phyloP scores from a whole-genome alignment of 2,113 vertebrate genomes.

The Thymallus thymallus region DNA sequence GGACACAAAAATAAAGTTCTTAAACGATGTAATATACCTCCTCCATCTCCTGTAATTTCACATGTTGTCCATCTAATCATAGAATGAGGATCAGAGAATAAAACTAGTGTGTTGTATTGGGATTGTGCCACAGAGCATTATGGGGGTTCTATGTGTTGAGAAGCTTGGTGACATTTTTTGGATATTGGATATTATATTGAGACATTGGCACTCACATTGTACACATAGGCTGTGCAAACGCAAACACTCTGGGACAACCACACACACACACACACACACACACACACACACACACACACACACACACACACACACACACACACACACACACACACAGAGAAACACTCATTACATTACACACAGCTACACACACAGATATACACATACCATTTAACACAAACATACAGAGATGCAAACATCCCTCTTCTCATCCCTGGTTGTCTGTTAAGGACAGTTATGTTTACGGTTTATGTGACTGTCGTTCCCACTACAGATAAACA shows the following conservation, averaged over 20 bases:
- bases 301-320: slow-evolving; percentile 11
- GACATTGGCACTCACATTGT: background rate
- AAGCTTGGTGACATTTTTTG: too few species aligned
- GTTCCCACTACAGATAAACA: slow-evolving; percentile 24
- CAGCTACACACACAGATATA: background rate
- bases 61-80: too few species aligned
- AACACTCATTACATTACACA: background rate
- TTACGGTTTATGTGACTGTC: slow-evolving; percentile 21
- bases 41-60: too few species aligned
- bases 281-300: slow-evolving; percentile 33
- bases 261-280: slow-evolving; percentile 22
- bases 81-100: too few species aligned
- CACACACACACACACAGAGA: slow-evolving; percentile 36
- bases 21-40: too few species aligned
- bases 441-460: slow-evolving; percentile 15
- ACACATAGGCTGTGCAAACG: background rate
- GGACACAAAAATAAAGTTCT: too few species aligned
- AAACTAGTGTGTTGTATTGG: too few species aligned
- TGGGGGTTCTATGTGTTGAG: too few species aligned
- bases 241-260: background rate
- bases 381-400: background rate
- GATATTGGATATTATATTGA: too few species aligned
- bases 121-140: too few species aligned
- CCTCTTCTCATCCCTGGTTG: slow-evolving; percentile 7
- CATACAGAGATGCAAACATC: background rate